Percentiles rank a stretch among this genome's conserved stretches.
phyloP scores from a whole-genome alignment of 2,797 vertebrate genomes.

The Miichthys miiuy region DNA sequence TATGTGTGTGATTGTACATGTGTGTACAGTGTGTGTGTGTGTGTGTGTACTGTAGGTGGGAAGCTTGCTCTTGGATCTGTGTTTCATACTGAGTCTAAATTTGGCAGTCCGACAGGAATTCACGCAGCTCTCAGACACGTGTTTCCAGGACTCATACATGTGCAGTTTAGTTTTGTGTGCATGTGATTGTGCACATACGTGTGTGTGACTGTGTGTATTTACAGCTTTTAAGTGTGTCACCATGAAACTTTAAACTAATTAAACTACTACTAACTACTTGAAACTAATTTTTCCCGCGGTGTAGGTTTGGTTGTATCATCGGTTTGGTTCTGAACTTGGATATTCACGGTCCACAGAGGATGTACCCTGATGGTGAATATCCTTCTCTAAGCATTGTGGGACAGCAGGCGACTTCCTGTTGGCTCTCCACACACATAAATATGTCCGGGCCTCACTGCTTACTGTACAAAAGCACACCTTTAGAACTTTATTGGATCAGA shows the following conservation, averaged over 20 bases:
- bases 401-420: too few relatives aligned
- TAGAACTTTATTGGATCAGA: too few relatives aligned
- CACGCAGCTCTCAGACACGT: constrained; percentile 34
- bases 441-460: too few relatives aligned
- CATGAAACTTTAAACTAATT: too few relatives aligned
- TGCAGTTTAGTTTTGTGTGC: constrained; percentile 6
- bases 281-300: background rate
- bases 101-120: constrained; percentile 27
- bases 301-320: background rate
- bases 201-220: background rate
- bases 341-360: background rate
- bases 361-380: too few relatives aligned
- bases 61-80: constrained; percentile 32
- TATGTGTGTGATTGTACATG: background rate
- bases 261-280: too few relatives aligned
- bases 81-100: constrained; percentile 36
- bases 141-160: constrained; percentile 21
- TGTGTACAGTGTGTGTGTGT: background rate
- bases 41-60: background rate
- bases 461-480: too few relatives aligned
- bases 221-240: background rate
- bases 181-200: background rate
- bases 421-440: too few relatives aligned
- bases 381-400: too few relatives aligned
- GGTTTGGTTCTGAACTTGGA: too few relatives aligned